phyloP scores from a whole-genome alignment of 2,113 vertebrate species.

The Phyllostomus hastatus region DNA sequence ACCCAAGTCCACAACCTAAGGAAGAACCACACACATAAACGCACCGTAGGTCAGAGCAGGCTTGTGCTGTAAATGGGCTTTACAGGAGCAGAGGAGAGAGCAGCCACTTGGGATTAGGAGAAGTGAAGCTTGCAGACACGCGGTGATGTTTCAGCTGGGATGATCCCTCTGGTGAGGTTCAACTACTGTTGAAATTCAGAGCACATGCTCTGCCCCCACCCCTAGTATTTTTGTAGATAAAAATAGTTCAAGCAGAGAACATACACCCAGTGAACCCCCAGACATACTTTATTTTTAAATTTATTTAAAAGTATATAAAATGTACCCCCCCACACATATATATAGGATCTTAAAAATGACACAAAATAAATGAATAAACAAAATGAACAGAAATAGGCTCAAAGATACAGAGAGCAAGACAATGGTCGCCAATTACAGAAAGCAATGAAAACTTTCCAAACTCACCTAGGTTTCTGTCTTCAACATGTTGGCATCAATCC shows the following conservation, averaged over 20 bases:
- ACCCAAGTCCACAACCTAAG: not conserved
- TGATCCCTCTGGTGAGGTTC: not conserved
- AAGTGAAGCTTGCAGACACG: not conserved
- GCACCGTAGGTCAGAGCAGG: not conserved
- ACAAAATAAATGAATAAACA: not conserved
- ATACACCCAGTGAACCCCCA: not conserved
- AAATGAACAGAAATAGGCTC: not conserved
- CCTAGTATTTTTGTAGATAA: not conserved
- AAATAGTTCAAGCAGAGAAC: slow-evolving; percentile 13
- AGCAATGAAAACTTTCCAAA: not conserved
- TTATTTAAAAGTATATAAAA: not conserved
- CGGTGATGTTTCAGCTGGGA: not conserved
- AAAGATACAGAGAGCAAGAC: not conserved
- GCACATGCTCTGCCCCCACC: not conserved
- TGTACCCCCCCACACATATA: not conserved
- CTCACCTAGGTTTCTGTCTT: not conserved
- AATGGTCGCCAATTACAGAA: not conserved
- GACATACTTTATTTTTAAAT: not conserved
- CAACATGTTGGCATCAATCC: not conserved
- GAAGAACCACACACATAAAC: not conserved
- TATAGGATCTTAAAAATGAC: not conserved
- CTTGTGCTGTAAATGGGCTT: not conserved
- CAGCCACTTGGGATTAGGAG: not conserved
- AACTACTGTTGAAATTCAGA: not conserved
- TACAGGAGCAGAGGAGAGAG: not conserved